Percentiles rank a stretch among this genome's conserved stretches.
These are phyloP conservation scores for Sebastes vulpes DNA, from an alignment of 2,797 vertebrate genomes.

Conservation along the genomic window DNA sequence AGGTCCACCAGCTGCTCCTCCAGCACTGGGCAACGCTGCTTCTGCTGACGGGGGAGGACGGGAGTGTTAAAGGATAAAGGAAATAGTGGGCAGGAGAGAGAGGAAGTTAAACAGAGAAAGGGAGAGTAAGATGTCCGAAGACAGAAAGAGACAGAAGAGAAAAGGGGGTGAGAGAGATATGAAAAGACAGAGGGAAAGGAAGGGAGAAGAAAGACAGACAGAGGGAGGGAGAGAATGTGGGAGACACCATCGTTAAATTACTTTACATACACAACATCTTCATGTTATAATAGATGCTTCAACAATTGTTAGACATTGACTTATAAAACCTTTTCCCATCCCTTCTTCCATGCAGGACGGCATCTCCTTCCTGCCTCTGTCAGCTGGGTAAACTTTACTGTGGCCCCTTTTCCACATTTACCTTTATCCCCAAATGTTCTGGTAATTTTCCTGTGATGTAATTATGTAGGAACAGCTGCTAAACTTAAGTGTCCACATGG, in stretches of 20 bases:
- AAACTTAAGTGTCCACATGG: not conserved
- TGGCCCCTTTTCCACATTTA: not conserved
- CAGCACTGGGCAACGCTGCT: slow-evolving; percentile 97
- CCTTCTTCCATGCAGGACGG: slow-evolving; percentile 26
- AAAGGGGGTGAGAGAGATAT: not conserved
- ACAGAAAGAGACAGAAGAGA: not conserved
- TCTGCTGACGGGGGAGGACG: slow-evolving; percentile 89
- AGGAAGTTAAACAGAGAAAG: slow-evolving; percentile 29
- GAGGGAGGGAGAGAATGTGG: slow-evolving; percentile 31
- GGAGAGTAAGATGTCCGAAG: not conserved
- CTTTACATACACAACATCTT: slow-evolving; percentile 13
- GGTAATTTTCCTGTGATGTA: not conserved
- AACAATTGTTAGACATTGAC: not conserved
- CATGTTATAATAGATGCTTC: not conserved
- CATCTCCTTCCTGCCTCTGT: slow-evolving; percentile 38
- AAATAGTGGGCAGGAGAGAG: slow-evolving; percentile 8
- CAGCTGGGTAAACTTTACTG: slow-evolving; percentile 9
- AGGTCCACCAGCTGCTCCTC: slow-evolving; percentile 99
- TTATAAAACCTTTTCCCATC: not conserved
- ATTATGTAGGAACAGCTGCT: not conserved
- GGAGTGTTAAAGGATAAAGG: slow-evolving; percentile 53
- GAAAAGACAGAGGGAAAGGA: not conserved
- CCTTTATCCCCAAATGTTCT: not conserved
- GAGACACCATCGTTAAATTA: slow-evolving; percentile 26
- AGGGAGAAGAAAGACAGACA: not conserved